Evolutionary conservation across 2,888 invertebrate genomes (phyloP).

Genomic region (Agrotis clavis): DNA sequence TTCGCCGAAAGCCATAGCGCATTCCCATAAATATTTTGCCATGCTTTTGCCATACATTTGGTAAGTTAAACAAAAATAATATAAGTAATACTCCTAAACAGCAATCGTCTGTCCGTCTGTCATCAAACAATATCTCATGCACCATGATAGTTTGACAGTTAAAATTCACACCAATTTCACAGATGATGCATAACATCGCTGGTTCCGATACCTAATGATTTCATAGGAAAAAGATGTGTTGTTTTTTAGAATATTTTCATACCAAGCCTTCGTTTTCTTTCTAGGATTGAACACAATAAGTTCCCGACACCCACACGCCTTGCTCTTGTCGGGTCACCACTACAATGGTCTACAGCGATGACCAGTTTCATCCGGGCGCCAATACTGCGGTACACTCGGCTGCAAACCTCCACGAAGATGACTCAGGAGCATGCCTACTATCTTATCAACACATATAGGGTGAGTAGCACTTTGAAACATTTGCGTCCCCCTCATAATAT

Average conservation of each 20-base stretch:
- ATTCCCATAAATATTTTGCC: slow-evolving; percentile 78
- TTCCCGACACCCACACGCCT: slow-evolving; percentile 1
- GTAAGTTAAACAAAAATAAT: slow-evolving; percentile 65
- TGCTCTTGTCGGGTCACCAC: neutral
- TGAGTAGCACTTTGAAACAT: neutral
- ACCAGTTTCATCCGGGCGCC: slow-evolving; percentile 3
- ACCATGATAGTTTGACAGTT: too few species aligned
- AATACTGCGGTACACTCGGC: slow-evolving; percentile 6
- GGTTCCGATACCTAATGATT: too few species aligned
- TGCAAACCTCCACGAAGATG: neutral
- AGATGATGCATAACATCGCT: too few species aligned
- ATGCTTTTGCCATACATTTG: slow-evolving; percentile 73
- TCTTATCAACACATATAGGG: slow-evolving; percentile 4
- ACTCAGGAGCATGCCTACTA: neutral
- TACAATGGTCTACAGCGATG: neutral
- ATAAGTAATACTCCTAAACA: too few species aligned
- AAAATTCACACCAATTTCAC: too few species aligned
- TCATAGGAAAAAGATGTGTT: too few species aligned
- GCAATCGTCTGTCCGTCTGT: too few species aligned
- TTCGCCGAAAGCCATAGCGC: slow-evolving; percentile 78
- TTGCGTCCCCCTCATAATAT: too few species aligned
- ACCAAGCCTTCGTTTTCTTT: too few species aligned
- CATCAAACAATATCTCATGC: too few species aligned
- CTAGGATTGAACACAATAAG: neutral
- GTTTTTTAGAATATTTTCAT: too few species aligned